Conservation (phyloP, 2,113 vertebrate species). For the Antechinus stuartii region DNA sequence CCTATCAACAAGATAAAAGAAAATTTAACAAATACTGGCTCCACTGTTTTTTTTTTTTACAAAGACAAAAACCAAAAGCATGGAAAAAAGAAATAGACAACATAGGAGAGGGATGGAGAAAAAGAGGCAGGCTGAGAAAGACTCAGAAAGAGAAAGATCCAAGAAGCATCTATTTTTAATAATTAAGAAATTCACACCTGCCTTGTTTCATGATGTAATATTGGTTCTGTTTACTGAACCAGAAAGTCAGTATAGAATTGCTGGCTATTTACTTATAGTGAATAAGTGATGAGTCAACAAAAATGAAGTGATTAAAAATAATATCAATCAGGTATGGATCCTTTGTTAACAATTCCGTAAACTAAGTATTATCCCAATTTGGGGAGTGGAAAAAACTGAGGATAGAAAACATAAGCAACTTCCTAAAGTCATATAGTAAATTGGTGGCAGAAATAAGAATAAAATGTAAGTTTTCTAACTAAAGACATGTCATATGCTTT, state of each 20-base stretch:
- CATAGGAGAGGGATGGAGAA: rapidly evolving
- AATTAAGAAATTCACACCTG: not conserved
- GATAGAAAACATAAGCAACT: not conserved
- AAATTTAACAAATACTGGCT: not conserved
- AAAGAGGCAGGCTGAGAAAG: too few relatives aligned
- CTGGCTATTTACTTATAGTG: not conserved
- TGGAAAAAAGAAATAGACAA: too few relatives aligned
- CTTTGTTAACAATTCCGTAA: not conserved
- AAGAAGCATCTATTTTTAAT: not conserved
- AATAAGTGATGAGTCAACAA: not conserved
- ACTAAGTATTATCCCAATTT: not conserved
- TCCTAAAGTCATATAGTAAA: not conserved
- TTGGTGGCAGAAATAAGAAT: not conserved
- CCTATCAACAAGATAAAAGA: not conserved
- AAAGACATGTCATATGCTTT: not conserved
- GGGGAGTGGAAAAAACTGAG: not conserved
- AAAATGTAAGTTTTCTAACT: not conserved
- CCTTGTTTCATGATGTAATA: not conserved
- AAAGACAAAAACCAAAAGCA: not conserved
- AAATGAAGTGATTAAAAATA: not conserved
- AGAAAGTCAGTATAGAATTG: not conserved
- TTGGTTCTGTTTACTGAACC: not conserved
- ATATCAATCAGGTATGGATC: not conserved
- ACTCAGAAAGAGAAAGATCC: not conserved
- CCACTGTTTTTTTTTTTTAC: not conserved